Conservation (phyloP, 2,113 vertebrate genomes). For the Plecturocebus donacophilus region DNA sequence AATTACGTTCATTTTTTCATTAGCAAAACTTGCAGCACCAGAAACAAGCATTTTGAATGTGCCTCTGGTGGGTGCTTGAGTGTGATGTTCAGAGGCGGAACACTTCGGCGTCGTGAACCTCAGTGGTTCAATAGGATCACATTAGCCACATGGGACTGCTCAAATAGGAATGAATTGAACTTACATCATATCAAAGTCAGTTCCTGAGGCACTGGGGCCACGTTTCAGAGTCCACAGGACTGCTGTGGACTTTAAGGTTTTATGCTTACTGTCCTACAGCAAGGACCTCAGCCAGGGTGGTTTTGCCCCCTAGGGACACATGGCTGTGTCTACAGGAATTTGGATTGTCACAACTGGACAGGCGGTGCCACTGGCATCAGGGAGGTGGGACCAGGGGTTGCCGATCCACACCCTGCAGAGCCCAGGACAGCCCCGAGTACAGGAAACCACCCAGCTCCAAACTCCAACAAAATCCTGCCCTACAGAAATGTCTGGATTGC, state of each 20-base stretch:
- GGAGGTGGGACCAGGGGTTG: accelerated
- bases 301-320: not conserved
- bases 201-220: not conserved
- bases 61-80: not conserved
- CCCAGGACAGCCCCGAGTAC: accelerated
- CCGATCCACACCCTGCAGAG: too few species aligned
- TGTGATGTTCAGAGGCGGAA: too few species aligned
- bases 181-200: not conserved
- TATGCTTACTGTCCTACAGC: too few species aligned
- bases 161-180: not conserved
- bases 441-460: too few species aligned
- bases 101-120: not conserved
- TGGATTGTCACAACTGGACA: accelerated
- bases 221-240: not conserved
- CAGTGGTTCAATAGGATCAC: too few species aligned
- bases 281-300: accelerated
- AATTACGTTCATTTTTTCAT: not conserved
- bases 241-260: not conserved
- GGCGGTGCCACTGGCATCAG: not conserved
- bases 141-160: too few species aligned
- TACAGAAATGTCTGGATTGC: accelerated
- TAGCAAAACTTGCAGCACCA: not conserved
- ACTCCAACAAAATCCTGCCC: not conserved
- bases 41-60: not conserved
- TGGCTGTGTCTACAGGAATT: too few species aligned